phyloP scores from a whole-genome alignment of 2,113 vertebrate genomes.

The Phycodurus eques region DNA sequence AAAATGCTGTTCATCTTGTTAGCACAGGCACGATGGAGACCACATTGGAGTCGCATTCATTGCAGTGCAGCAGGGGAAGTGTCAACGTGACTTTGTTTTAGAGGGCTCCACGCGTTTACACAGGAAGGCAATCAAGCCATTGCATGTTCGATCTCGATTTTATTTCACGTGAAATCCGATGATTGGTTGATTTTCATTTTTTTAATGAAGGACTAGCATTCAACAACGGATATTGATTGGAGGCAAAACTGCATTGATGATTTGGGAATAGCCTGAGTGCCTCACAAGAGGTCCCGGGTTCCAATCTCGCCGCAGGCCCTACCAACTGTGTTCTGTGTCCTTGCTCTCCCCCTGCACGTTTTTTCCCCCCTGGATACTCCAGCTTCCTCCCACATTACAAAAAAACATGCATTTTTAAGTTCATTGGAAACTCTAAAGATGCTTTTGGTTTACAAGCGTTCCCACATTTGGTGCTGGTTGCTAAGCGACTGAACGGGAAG shows the following conservation, averaged over 20 bases:
- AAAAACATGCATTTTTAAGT: neutral
- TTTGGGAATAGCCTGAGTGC: too few relatives aligned
- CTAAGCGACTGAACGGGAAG: neutral
- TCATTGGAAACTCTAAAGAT: neutral
- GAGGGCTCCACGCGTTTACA: neutral
- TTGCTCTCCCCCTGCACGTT: neutral
- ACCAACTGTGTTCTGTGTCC: neutral
- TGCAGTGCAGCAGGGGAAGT: neutral
- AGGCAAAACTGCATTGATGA: neutral
- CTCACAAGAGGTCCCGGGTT: neutral
- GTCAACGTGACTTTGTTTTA: neutral
- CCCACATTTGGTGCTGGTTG: neutral
- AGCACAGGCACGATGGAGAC: neutral
- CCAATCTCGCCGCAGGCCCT: neutral
- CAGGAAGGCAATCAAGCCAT: neutral
- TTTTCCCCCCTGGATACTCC: neutral
- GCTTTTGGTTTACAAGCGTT: neutral
- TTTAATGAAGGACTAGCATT: neutral
- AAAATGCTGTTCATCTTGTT: neutral
- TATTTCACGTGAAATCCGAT: neutral
- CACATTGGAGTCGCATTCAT: too few relatives aligned
- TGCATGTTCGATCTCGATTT: neutral
- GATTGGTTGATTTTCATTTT: neutral
- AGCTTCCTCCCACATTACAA: neutral
- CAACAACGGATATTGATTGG: neutral